Conservation (phyloP, 2,113 vertebrate species). For the Campylomormyrus tamandua region DNA sequence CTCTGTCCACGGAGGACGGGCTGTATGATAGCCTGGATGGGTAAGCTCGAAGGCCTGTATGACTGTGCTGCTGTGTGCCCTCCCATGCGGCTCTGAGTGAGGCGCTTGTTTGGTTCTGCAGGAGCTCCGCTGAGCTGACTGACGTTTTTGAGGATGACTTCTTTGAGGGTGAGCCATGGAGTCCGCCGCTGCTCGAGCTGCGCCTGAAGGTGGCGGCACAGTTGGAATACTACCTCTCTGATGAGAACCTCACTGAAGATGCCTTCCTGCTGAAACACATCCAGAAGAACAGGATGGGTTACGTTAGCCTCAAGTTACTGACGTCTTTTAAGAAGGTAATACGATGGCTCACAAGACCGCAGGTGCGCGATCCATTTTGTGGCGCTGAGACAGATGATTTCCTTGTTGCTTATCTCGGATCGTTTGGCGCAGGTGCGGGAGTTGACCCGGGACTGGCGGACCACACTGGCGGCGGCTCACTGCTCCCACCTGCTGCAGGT, state of each 20-base stretch:
- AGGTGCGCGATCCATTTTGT: not conserved
- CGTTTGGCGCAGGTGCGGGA: constrained; percentile 57
- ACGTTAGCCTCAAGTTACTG: constrained; percentile 65
- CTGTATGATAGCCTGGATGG: constrained; percentile 42
- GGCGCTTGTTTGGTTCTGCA: constrained; percentile 19
- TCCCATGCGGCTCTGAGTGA: too few species aligned
- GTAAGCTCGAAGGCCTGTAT: constrained; percentile 6
- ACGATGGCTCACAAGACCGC: too few species aligned
- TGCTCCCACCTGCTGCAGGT: constrained; percentile 64
- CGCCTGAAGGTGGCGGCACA: constrained; percentile 51
- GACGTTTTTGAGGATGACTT: constrained; percentile 33
- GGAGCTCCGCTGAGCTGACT: constrained; percentile 22
- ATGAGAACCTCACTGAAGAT: constrained; percentile 60
- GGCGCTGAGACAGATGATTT: too few species aligned
- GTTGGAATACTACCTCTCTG: constrained; percentile 61
- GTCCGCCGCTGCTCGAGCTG: constrained; percentile 38
- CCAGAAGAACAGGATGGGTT: constrained; percentile 67
- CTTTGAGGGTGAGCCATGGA: constrained; percentile 26
- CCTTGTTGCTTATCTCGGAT: not conserved
- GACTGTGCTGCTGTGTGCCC: not conserved
- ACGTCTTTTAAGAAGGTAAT: constrained; percentile 69
- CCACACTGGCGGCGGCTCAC: constrained; percentile 56
- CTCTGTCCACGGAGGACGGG: constrained; percentile 34
- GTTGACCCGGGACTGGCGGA: constrained; percentile 65
- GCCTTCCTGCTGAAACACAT: constrained; percentile 66